A percentile compares a stretch with the other conserved stretches of the same genome.
phyloP scores from a whole-genome alignment of 2,888 invertebrate species.

The Empis livida region DNA sequence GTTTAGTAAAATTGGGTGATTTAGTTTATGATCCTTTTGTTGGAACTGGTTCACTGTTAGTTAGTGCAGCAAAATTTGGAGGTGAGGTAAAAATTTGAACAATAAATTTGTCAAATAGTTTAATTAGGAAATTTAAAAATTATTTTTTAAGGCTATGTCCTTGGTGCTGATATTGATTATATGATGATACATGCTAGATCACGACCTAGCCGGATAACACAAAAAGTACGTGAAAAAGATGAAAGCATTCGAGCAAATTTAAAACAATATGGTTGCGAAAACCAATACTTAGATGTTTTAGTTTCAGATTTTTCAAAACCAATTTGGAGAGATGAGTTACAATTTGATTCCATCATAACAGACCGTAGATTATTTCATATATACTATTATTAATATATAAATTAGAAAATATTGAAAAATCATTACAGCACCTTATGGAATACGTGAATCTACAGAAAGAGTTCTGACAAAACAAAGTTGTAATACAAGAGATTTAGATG shows the following conservation, averaged over 20 bases:
- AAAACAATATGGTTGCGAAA: slow-evolving; percentile 66
- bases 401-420: too few relatives aligned
- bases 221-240: slow-evolving; percentile 64
- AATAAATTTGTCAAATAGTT: neutral
- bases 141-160: slow-evolving; percentile 39
- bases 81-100: slow-evolving; percentile 28
- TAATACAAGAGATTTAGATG: slow-evolving; percentile 46
- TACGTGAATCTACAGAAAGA: slow-evolving; percentile 83
- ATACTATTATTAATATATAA: neutral
- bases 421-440: slow-evolving; percentile 87
- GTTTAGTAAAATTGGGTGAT: slow-evolving; percentile 54
- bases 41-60: slow-evolving; percentile 61
- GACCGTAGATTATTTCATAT: slow-evolving; percentile 60
- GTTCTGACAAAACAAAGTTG: slow-evolving; percentile 40
- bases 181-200: slow-evolving; percentile 82
- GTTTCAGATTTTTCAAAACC: slow-evolving; percentile 84
- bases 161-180: slow-evolving; percentile 90
- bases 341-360: slow-evolving; percentile 86
- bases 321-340: slow-evolving; percentile 55
- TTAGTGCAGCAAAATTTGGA: slow-evolving; percentile 84
- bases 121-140: neutral
- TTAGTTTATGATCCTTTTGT: slow-evolving; percentile 89
- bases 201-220: slow-evolving; percentile 63
- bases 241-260: slow-evolving; percentile 85
- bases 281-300: slow-evolving; percentile 71